Percentiles rank a stretch among this genome's conserved stretches.
These are phyloP conservation scores for Caenorhabditis afra DNA, from an alignment of 2,888 invertebrate genomes.

Conservation along the genomic window DNA sequence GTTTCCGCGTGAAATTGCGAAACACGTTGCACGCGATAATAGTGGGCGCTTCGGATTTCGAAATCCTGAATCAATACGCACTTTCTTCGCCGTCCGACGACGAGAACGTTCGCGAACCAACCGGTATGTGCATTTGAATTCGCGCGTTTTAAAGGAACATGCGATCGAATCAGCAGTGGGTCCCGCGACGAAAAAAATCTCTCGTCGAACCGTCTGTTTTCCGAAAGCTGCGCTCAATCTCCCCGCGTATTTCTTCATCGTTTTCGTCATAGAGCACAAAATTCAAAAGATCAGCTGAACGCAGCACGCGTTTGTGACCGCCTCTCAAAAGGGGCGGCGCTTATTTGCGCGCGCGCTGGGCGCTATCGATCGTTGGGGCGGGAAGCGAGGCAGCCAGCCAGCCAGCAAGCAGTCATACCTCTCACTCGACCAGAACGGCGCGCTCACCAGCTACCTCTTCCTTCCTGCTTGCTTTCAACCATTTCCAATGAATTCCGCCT, in stretches of 20 bases:
- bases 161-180: not conserved
- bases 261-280: not conserved
- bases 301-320: constrained; percentile 14
- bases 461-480: no score
- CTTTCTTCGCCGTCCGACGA: no score
- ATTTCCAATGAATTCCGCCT: no score
- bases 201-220: not conserved
- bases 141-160: constrained; percentile 1
- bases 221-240: not conserved
- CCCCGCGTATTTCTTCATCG: not conserved
- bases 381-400: constrained; percentile 4
- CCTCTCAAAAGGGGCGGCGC: constrained; percentile 22
- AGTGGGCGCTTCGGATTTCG: no score
- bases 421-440: constrained; percentile 41
- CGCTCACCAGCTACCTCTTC: constrained; percentile 42
- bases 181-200: not conserved
- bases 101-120: no score
- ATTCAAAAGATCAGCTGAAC: constrained; percentile 43
- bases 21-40: not conserved
- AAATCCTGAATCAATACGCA: constrained; percentile 9
- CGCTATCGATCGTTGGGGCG: constrained; percentile 32
- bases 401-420: constrained; percentile 39
- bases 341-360: constrained; percentile 29
- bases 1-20: no score
- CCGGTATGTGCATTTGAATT: not conserved